Conservation (phyloP, 2,888 invertebrate species). For the Agrenia bidenticulata region DNA sequence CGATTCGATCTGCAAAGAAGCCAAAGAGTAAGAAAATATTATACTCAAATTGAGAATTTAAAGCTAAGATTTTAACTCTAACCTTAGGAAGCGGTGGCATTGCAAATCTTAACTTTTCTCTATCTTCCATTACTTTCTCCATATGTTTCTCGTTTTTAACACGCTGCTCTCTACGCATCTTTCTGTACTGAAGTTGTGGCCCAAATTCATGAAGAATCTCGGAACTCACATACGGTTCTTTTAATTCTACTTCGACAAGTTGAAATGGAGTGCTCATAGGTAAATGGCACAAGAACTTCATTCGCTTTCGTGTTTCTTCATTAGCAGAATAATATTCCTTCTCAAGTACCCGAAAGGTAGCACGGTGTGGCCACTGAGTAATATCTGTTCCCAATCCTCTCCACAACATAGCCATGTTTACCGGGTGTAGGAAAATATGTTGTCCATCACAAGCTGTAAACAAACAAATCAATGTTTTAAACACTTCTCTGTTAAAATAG, state of each 20-base stretch:
- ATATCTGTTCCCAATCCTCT: slow-evolving; percentile 76
- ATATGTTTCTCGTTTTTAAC: slow-evolving; percentile 77
- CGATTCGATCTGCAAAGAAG: slow-evolving; percentile 5
- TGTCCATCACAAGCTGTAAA: slow-evolving; percentile 82
- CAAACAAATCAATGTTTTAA: no score
- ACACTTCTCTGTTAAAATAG: no score
- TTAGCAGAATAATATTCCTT: slow-evolving; percentile 83
- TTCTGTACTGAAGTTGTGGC: slow-evolving; percentile 75
- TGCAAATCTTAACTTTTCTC: slow-evolving; percentile 6
- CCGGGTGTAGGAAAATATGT: slow-evolving; percentile 83
- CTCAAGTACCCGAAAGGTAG: slow-evolving; percentile 80
- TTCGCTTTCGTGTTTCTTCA: slow-evolving; percentile 73
- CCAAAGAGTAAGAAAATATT: background rate
- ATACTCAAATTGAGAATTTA: background rate
- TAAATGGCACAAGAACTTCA: slow-evolving; percentile 79
- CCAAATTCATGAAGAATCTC: slow-evolving; percentile 62
- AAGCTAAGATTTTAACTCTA: background rate
- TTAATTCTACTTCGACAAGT: slow-evolving; percentile 81
- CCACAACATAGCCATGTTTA: slow-evolving; percentile 87
- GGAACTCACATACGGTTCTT: slow-evolving; percentile 69
- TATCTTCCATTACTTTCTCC: slow-evolving; percentile 69
- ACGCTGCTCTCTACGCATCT: slow-evolving; percentile 68
- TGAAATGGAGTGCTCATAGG: slow-evolving; percentile 88
- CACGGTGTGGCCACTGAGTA: slow-evolving; percentile 70
- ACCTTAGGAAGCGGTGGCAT: slow-evolving; percentile 4